Base-by-base conservation (phyloP, 2,888 invertebrate species). In the Dendrolimus pini region DNA sequence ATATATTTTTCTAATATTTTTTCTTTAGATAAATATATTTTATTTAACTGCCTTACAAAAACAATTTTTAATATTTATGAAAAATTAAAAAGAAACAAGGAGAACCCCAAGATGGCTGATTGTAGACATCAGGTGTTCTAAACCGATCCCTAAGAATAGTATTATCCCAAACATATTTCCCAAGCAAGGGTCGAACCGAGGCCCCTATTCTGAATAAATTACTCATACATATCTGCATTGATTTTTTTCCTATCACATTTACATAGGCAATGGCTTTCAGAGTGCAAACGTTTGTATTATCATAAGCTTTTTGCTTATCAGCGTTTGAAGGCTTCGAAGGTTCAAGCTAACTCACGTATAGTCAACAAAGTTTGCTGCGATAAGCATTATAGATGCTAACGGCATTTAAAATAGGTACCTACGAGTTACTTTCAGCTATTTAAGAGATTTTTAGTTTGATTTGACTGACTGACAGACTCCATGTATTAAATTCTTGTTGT, bases 81-180 rank as follows among this genome's bases (percentile, higher is more conserved):
- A 66, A 70, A 77, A 78, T 81, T 75, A 74, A 75, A 78, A 78
- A 75, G 70, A 72, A 70, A 67, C 73, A 68, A 73, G 68, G 70
- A 70, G 70, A 73, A 70, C 75, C 74, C 75, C 69, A 69, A 70
- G 68, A 70, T 72, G 69, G 70, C 70, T 64, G 65, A 66, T 66
- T 67, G 69, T 63, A 63, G 81, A 85, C 80, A 89, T 89, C 89
- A 90, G 89, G 89, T 90, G 89, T 82, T 71, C 68, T 70, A 72
- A 84, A 89, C 77, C 78, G 85, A 82, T 85, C 81, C 77, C 74
- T 76, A 75, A 79, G 79, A 83, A 82, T 78, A 74, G 79, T 82
- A 85, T 88, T 85, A 86, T 84, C 80, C 80, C 72, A 66, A 82
- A 84, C 84, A 86, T 87, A 85, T 87, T 85, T 82, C 72, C 74